Conservation (phyloP, 2,113 vertebrate genomes). For the Butorides virescens region DNA sequence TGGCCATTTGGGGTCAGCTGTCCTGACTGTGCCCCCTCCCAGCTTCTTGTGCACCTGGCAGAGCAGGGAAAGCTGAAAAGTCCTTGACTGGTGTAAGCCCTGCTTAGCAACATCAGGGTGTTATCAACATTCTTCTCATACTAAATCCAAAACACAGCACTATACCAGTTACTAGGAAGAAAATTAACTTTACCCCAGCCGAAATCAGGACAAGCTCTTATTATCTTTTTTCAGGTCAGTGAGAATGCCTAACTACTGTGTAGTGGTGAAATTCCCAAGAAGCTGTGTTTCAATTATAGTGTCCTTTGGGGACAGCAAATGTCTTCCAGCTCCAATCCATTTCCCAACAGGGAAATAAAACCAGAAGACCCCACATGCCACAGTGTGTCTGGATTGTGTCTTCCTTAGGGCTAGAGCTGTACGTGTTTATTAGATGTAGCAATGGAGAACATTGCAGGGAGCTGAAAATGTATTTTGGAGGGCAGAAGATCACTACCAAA, state of each 20-base stretch:
- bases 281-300: neutral
- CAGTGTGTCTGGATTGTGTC: neutral
- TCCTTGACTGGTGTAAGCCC: too few relatives aligned
- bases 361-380: neutral
- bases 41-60: too few relatives aligned
- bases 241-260: neutral
- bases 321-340: neutral
- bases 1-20: too few relatives aligned
- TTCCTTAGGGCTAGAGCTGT: neutral
- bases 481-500: neutral
- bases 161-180: too few relatives aligned
- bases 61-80: too few relatives aligned
- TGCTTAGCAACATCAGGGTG: too few relatives aligned
- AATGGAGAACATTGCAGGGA: neutral
- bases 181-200: too few relatives aligned
- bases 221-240: neutral
- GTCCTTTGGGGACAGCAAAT: slow-evolving; percentile 33
- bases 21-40: too few relatives aligned
- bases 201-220: neutral
- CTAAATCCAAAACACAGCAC: too few relatives aligned
- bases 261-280: slow-evolving; percentile 29
- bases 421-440: slow-evolving; percentile 10
- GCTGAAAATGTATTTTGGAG: neutral
- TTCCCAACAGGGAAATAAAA: slow-evolving; percentile 56
- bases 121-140: too few relatives aligned